A percentile compares a stretch with the other conserved stretches of the same genome.
Conservation (phyloP, 1,140 invertebrate species). For the Drosophila littoralis region DNA sequence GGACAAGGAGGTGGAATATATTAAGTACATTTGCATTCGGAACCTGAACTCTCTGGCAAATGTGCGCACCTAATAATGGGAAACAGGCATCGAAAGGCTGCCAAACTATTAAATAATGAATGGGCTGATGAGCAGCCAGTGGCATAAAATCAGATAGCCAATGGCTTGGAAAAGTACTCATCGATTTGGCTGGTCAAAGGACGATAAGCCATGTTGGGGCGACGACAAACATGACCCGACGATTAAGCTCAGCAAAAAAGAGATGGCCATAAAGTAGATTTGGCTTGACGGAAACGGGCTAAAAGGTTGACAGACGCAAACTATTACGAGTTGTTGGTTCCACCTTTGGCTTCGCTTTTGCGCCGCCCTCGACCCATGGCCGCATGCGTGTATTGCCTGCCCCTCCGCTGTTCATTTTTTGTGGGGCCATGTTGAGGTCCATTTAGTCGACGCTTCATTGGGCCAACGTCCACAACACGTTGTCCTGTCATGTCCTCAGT, state of each 20-base stretch:
- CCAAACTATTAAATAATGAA: slow-evolving; percentile 38
- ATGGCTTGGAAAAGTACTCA: slow-evolving; percentile 68
- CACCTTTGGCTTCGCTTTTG: slow-evolving; percentile 36
- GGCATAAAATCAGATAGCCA: slow-evolving; percentile 42
- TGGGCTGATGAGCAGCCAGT: slow-evolving; percentile 11
- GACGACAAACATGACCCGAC: slow-evolving; percentile 39
- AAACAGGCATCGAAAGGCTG: not conserved
- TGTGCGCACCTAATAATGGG: slow-evolving; percentile 7
- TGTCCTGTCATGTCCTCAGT: slow-evolving; percentile 25
- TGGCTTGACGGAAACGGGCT: slow-evolving; percentile 12
- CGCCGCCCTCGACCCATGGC: slow-evolving; percentile 1
- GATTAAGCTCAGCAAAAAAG: slow-evolving; percentile 41
- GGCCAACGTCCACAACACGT: slow-evolving; percentile 35
- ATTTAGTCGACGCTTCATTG: slow-evolving; percentile 73
- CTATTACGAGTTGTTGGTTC: slow-evolving; percentile 55
- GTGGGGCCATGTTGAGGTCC: slow-evolving; percentile 51
- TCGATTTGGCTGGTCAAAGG: slow-evolving; percentile 51
- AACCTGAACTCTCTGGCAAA: slow-evolving; percentile 35
- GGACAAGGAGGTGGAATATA: not conserved
- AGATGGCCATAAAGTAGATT: slow-evolving; percentile 13
- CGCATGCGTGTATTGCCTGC: slow-evolving; percentile 10
- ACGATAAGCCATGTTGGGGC: slow-evolving; percentile 10
- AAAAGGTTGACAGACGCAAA: slow-evolving; percentile 32
- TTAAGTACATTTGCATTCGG: slow-evolving; percentile 37
- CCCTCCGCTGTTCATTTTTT: slow-evolving; percentile 15